These are phyloP conservation scores for Drosophila lowei DNA, from an alignment of 1,140 invertebrate species.

Conservation along the genomic window DNA sequence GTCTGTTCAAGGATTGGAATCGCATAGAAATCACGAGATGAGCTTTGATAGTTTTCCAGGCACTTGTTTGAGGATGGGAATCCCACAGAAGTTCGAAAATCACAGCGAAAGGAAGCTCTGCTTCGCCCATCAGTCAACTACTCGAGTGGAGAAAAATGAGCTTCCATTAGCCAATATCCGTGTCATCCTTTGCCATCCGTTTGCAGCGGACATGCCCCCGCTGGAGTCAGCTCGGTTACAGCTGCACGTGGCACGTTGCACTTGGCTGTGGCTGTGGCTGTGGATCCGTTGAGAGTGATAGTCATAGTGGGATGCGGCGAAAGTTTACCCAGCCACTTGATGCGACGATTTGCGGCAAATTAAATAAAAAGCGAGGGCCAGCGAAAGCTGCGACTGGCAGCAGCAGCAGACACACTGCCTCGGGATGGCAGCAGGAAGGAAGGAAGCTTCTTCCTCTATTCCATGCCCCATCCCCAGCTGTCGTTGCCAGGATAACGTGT, in stretches of 20 bases:
- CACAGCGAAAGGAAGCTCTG: too few species aligned
- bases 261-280: background rate
- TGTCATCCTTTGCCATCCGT: too few species aligned
- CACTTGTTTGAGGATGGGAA: too few species aligned
- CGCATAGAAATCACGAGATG: too few species aligned
- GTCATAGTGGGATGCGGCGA: background rate
- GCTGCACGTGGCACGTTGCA: conserved; percentile 20
- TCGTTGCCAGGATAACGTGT: conserved; percentile 46
- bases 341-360: conserved; percentile 65
- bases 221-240: conserved; percentile 25
- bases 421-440: conserved; percentile 7
- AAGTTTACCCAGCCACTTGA: conserved; percentile 55
- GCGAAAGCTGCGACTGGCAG: background rate
- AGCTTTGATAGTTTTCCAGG: too few species aligned
- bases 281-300: too few species aligned
- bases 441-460: conserved; percentile 15
- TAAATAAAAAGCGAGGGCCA: conserved; percentile 52
- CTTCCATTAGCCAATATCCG: too few species aligned
- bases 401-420: background rate
- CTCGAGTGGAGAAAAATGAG: too few species aligned
- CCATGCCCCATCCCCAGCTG: conserved; percentile 27
- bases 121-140: too few species aligned
- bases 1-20: too few species aligned
- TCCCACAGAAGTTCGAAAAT: too few species aligned
- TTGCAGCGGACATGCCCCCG: background rate